A percentile compares a stretch with the other conserved stretches of the same genome.
Conservation (phyloP, 2,888 invertebrate genomes). For the Rhamphomyia laevipes region DNA sequence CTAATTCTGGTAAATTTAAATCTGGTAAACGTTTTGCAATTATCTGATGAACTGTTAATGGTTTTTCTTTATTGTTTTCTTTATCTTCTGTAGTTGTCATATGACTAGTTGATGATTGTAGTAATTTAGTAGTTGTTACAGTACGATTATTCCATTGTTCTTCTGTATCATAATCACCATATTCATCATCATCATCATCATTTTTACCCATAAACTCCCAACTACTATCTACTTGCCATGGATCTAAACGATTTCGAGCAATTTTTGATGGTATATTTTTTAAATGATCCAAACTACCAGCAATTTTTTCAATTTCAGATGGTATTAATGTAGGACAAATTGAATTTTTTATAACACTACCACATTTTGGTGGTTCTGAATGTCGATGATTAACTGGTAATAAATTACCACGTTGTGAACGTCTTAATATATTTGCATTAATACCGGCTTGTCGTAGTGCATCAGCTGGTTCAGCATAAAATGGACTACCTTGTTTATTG, state of each 20-base stretch:
- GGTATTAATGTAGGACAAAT: conserved; percentile 54
- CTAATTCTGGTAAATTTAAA: conserved; percentile 50
- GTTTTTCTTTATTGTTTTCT: conserved; percentile 35
- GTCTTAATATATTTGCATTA: conserved; percentile 30
- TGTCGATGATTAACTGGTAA: conserved; percentile 44
- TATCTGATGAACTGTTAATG: conserved; percentile 63
- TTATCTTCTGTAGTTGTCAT: conserved; percentile 9
- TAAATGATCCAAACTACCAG: conserved; percentile 35
- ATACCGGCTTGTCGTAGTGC: conserved; percentile 47
- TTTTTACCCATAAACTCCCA: conserved; percentile 76
- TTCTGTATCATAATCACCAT: conserved; percentile 31
- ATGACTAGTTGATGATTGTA: conserved; percentile 15
- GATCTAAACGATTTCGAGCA: conserved; percentile 37
- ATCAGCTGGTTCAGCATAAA: conserved; percentile 84
- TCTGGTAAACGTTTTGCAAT: conserved; percentile 49
- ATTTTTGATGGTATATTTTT: conserved; percentile 39
- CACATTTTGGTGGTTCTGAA: conserved; percentile 46
- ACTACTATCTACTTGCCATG: conserved; percentile 80
- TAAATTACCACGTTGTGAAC: conserved; percentile 30
- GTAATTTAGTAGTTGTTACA: conserved; percentile 14
- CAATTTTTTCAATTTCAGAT: conserved; percentile 34
- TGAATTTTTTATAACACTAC: conserved; percentile 24
- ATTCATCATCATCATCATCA: conserved; percentile 23
- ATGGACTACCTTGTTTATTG: conserved; percentile 68
- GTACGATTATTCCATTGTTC: conserved; percentile 26